phyloP scores from a whole-genome alignment of 2,797 vertebrate genomes.

The Pagetopsis macropterus region DNA sequence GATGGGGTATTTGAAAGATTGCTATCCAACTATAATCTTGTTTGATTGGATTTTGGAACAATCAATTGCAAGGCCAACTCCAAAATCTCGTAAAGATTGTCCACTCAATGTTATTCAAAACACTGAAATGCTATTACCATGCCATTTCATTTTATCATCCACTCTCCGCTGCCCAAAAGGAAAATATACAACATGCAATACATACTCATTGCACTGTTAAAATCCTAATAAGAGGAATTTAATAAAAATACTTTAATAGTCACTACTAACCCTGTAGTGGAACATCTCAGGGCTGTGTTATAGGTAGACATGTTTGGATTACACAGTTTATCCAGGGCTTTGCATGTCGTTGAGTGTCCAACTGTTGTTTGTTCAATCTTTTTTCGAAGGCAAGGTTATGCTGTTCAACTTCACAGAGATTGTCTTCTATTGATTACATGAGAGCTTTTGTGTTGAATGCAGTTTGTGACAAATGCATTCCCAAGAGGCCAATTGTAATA shows the following conservation, averaged over 20 bases:
- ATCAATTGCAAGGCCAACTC: conserved; percentile 32
- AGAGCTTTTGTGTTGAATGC: conserved; percentile 16
- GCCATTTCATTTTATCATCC: conserved; percentile 50
- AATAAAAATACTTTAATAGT: background rate
- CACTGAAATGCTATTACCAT: conserved; percentile 46
- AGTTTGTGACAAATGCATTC: conserved; percentile 20
- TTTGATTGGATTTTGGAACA: conserved; percentile 58
- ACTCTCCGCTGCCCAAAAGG: background rate
- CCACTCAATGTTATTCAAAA: conserved; percentile 43
- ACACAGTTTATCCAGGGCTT: background rate
- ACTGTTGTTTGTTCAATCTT: background rate
- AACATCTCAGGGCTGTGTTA: background rate
- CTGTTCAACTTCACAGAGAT: background rate
- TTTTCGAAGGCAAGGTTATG: conserved; percentile 7
- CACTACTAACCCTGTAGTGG: background rate
- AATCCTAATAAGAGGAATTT: background rate
- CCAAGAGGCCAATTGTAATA: conserved; percentile 18
- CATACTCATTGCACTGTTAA: background rate
- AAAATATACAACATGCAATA: conserved; percentile 4
- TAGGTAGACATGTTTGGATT: background rate
- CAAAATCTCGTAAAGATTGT: conserved; percentile 54
- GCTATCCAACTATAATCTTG: conserved; percentile 45
- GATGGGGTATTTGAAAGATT: conserved; percentile 36
- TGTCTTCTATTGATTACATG: conserved; percentile 17
- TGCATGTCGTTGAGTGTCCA: background rate